phyloP scores from a whole-genome alignment of 2,797 vertebrate genomes.

The Garrulus glandarius region DNA sequence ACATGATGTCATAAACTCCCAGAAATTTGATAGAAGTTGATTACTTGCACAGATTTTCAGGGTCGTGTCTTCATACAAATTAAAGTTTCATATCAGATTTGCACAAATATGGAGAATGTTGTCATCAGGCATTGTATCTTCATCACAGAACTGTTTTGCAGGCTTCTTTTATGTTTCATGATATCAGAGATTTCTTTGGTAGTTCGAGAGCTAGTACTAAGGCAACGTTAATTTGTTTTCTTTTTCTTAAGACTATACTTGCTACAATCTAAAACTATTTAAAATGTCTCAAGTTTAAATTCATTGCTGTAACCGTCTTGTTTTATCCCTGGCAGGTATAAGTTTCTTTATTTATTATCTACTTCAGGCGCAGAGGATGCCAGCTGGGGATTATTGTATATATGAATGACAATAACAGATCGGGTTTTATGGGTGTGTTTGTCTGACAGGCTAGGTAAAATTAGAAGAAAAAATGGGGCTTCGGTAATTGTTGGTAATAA shows the following conservation, averaged over 20 bases:
- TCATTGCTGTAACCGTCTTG: background rate
- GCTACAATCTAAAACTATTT: background rate
- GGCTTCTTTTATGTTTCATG: background rate
- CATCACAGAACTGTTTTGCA: background rate
- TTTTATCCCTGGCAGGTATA: background rate
- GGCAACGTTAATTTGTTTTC: background rate
- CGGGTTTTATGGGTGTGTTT: slow-evolving; percentile 30
- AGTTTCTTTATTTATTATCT: background rate
- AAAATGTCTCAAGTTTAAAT: background rate
- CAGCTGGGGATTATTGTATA: background rate
- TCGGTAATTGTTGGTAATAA: slow-evolving; percentile 17
- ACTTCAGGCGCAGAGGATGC: background rate
- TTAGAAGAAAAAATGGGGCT: background rate
- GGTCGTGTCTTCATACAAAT: background rate
- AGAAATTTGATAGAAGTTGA: background rate
- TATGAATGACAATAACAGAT: background rate
- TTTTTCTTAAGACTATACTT: background rate
- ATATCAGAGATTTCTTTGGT: background rate
- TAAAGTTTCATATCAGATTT: background rate
- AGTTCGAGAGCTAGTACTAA: background rate
- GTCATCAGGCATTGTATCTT: background rate
- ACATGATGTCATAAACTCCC: background rate
- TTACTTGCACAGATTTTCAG: background rate
- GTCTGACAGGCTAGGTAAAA: slow-evolving; percentile 2
- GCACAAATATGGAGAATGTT: background rate